A percentile compares a stretch with the other conserved stretches of the same genome.
Evolutionary conservation across 1,140 invertebrate genomes (phyloP).

Genomic region (Drosophila sproati): DNA sequence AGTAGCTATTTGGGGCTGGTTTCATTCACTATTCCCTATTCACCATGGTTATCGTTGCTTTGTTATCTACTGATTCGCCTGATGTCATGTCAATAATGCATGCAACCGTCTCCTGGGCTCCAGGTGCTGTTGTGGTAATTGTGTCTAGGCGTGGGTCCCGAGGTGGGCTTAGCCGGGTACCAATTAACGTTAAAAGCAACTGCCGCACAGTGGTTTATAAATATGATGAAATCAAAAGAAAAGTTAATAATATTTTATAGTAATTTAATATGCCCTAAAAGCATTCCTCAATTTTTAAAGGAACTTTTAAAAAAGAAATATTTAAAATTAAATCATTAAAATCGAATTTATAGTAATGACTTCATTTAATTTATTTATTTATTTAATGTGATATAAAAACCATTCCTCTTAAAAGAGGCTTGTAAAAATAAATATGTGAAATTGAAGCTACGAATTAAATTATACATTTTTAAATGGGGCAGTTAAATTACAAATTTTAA

Average conservation of each 20-base stretch:
- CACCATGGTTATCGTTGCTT: conserved; percentile 70
- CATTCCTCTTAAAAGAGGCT: no score
- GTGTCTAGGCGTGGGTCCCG: neutral
- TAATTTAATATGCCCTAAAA: neutral
- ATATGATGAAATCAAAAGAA: neutral
- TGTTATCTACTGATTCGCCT: conserved; percentile 69
- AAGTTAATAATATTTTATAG: neutral
- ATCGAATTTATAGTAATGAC: no score
- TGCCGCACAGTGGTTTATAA: conserved; percentile 9
- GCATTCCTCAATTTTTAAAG: no score
- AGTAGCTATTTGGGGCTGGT: conserved; percentile 3
- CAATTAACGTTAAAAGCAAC: conserved; percentile 64
- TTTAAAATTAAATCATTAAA: no score
- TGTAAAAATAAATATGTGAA: no score
- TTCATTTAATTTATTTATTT: no score
- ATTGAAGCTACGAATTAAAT: no score
- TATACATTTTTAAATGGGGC: no score
- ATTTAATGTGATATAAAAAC: no score
- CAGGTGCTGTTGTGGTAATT: neutral
- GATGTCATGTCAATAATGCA: conserved; percentile 71
- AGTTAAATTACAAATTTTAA: no score
- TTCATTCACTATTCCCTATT: conserved; percentile 45
- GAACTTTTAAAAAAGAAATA: no score
- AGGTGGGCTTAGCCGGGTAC: conserved; percentile 27
- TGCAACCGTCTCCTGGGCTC: conserved; percentile 34